Conservation (phyloP, 2,113 vertebrate species). For the Cynopterus brachyotis region DNA sequence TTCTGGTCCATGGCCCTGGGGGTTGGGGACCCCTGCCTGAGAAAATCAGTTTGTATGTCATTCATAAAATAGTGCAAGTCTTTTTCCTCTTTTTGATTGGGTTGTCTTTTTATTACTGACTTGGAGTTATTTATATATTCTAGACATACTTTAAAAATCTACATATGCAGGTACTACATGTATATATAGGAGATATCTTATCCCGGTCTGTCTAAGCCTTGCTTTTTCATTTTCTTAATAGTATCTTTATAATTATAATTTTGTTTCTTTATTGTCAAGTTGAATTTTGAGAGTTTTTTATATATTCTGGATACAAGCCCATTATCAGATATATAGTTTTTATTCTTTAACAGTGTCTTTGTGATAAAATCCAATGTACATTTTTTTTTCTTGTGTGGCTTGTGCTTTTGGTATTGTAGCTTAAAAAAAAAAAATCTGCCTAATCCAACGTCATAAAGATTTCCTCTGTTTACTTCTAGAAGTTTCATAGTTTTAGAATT, state of each 20-base stretch:
- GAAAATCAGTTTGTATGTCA: background rate
- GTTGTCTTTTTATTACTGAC: background rate
- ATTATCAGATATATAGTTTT: background rate
- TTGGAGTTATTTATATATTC: background rate
- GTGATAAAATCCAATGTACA: no score
- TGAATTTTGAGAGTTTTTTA: background rate
- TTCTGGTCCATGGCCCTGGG: no score
- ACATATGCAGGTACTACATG: no score
- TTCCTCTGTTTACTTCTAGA: background rate
- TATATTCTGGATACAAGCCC: background rate
- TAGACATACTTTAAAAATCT: no score
- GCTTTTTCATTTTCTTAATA: background rate
- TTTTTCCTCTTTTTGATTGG: background rate
- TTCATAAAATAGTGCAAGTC: background rate
- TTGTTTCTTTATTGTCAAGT: background rate
- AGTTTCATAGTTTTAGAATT: background rate
- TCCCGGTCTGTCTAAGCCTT: background rate
- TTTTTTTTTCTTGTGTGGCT: background rate
- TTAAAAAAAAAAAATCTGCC: background rate
- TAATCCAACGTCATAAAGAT: background rate
- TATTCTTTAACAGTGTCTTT: background rate
- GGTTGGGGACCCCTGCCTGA: no score
- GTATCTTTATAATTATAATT: background rate
- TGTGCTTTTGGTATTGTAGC: background rate
- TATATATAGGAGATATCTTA: background rate